A percentile compares a stretch with the other conserved stretches of the same genome.
Conservation (phyloP, 1,140 invertebrate genomes). For the Babylonia areolata region DNA sequence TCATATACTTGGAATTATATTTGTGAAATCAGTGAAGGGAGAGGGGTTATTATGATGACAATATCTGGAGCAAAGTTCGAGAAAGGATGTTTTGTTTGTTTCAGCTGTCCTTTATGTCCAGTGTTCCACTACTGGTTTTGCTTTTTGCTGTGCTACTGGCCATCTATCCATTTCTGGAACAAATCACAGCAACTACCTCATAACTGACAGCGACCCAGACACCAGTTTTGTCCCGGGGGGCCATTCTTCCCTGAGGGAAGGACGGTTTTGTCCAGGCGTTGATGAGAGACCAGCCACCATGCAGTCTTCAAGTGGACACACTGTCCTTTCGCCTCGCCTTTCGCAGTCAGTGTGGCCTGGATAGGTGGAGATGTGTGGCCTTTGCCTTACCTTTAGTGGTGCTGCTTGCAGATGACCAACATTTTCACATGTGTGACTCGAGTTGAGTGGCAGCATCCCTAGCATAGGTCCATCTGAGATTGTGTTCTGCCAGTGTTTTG, state of each 20-base stretch:
- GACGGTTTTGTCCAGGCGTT: neutral
- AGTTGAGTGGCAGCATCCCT: neutral
- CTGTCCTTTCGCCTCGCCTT: neutral
- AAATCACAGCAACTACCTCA: conserved; percentile 71
- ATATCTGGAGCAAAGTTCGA: no score
- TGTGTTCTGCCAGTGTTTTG: no score
- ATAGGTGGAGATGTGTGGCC: neutral
- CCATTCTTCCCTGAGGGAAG: neutral
- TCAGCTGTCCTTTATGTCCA: conserved; percentile 75
- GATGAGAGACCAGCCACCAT: neutral
- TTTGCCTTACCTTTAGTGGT: neutral
- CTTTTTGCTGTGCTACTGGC: conserved; percentile 75
- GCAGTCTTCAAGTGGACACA: neutral
- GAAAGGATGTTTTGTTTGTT: conserved; percentile 41
- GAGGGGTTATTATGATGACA: no score
- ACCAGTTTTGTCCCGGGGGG: neutral
- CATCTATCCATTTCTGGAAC: conserved; percentile 73
- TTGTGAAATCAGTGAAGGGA: no score
- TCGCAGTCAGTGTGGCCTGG: neutral
- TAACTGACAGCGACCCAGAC: no score
- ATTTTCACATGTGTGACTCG: neutral
- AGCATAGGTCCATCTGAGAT: neutral
- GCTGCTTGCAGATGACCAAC: neutral
- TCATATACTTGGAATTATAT: no score
- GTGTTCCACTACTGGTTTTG: conserved; percentile 75